phyloP scores from a whole-genome alignment of 2,888 invertebrate genomes.

The Ctenicera cuprea region DNA sequence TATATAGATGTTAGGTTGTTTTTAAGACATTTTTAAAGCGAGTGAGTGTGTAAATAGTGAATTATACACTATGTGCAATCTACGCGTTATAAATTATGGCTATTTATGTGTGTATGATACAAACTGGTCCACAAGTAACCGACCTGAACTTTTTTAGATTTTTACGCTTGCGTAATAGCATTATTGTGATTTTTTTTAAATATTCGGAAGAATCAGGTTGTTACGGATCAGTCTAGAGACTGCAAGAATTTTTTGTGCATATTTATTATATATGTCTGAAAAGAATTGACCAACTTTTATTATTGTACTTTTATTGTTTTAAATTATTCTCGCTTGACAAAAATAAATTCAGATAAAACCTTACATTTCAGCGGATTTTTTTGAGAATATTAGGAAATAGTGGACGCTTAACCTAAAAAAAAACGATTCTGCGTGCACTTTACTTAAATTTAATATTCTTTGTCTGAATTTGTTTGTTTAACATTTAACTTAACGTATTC shows the following conservation, averaged over 20 bases:
- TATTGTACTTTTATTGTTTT: constrained; percentile 54
- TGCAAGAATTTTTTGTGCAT: constrained; percentile 52
- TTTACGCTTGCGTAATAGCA: constrained; percentile 51
- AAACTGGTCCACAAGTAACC: constrained; percentile 49
- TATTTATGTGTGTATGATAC: constrained; percentile 57
- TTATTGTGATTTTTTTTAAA: constrained; percentile 47
- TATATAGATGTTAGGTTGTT: constrained; percentile 70
- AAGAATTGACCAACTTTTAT: constrained; percentile 55
- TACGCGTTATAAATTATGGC: constrained; percentile 56
- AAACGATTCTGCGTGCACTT: too few relatives aligned
- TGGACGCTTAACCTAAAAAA: too few relatives aligned
- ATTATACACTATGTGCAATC: constrained; percentile 59
- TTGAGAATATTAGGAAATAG: too few relatives aligned
- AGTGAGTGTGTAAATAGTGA: constrained; percentile 66
- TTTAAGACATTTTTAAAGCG: constrained; percentile 68
- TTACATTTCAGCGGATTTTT: constrained; percentile 3
- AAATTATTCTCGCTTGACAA: constrained; percentile 54
- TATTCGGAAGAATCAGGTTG: constrained; percentile 32
- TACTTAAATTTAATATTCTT: too few relatives aligned
- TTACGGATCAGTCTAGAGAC: constrained; percentile 50
- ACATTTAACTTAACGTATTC: too few relatives aligned
- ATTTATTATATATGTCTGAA: constrained; percentile 39
- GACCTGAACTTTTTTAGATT: constrained; percentile 39
- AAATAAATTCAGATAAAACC: neutral
- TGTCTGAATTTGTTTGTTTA: too few relatives aligned